phyloP scores from a whole-genome alignment of 2,797 vertebrate genomes.

The Valencia hispanica region DNA sequence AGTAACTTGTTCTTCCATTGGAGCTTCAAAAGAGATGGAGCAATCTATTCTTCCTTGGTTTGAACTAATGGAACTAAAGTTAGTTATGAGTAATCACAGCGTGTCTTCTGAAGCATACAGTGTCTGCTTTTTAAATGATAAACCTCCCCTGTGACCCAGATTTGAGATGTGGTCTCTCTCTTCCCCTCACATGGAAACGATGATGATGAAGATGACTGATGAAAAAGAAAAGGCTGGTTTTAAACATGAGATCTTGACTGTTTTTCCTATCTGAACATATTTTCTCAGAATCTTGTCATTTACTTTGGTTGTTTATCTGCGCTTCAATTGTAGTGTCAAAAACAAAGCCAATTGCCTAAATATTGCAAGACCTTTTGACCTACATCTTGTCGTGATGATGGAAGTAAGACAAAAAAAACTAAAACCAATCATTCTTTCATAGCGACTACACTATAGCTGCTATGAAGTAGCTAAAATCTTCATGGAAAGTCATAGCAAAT shows the following conservation, averaged over 20 bases:
- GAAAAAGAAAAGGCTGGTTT: conserved; percentile 27
- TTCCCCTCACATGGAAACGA: conserved; percentile 43
- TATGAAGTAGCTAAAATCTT: not conserved
- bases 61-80: conserved; percentile 32
- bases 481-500: not conserved
- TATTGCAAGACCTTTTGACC: not conserved
- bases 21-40: conserved; percentile 20
- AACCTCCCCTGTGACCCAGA: conserved; percentile 51
- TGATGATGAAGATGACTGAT: conserved; percentile 58
- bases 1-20: conserved; percentile 14
- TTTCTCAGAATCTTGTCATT: not conserved
- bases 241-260: not conserved
- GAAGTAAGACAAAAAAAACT: no score
- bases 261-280: not conserved
- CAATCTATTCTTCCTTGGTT: conserved; percentile 7
- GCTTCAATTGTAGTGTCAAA: not conserved
- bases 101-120: conserved; percentile 12
- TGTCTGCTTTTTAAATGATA: conserved; percentile 24
- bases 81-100: conserved; percentile 30
- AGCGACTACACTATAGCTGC: not conserved
- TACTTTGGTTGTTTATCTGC: not conserved
- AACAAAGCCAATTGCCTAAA: not conserved
- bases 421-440: no score
- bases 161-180: conserved; percentile 41
- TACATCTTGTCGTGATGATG: not conserved